These are phyloP conservation scores for Quadroppia sp. DNA, from an alignment of 2,888 invertebrate genomes.

Conservation along the genomic window DNA sequence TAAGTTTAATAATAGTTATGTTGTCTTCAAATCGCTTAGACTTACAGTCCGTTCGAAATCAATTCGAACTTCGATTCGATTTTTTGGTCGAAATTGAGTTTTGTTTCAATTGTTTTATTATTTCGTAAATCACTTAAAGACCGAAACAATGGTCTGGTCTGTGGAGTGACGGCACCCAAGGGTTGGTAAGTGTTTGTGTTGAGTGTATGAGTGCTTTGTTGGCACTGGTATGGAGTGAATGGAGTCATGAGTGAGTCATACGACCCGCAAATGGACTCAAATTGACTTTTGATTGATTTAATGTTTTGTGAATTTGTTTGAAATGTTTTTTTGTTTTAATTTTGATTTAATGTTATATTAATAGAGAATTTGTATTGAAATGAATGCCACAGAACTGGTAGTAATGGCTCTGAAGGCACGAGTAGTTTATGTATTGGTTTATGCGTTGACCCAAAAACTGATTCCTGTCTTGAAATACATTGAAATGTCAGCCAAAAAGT, in stretches of 20 bases:
- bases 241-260: no score
- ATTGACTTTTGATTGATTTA: neutral
- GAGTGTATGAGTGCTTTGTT: no score
- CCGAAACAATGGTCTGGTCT: neutral
- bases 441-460: neutral
- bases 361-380: neutral
- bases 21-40: no score
- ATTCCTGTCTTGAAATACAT: neutral
- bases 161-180: no score
- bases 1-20: neutral
- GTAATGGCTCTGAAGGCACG: neutral
- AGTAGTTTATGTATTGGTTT: neutral
- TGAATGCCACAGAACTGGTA: neutral
- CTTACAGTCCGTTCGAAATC: neutral
- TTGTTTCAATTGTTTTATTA: neutral
- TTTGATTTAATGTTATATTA: neutral
- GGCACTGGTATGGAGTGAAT: no score
- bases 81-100: neutral
- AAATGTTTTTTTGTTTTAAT: neutral
- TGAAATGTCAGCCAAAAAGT: neutral
- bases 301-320: neutral
- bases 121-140: neutral
- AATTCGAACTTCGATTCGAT: neutral
- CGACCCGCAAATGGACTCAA: no score
- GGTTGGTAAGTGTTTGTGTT: no score